Conservation (phyloP, 2,113 vertebrate genomes). For the Ciconia stormi region DNA sequence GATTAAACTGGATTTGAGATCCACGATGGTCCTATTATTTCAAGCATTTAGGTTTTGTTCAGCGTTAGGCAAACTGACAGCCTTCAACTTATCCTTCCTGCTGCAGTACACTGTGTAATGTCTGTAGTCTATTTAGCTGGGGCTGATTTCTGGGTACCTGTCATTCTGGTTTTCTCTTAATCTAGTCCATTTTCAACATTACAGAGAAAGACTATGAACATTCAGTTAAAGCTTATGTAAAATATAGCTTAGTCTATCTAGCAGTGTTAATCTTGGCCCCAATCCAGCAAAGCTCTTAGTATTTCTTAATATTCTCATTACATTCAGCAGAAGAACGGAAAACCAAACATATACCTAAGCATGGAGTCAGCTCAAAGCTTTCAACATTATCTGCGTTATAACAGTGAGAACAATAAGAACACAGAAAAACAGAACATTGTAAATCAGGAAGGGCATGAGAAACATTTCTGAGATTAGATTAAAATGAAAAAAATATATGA, state of each 20-base stretch:
- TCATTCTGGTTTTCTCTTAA: not conserved
- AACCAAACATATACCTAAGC: not conserved
- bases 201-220: not conserved
- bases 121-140: not conserved
- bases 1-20: slow-evolving; percentile 49
- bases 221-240: not conserved
- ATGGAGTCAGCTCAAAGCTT: not conserved
- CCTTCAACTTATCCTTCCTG: not conserved
- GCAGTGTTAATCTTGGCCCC: not conserved
- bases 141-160: not conserved
- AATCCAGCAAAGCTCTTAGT: slow-evolving; percentile 2
- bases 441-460: not conserved
- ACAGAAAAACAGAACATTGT: not conserved
- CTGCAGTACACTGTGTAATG: not conserved
- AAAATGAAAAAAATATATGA: not conserved
- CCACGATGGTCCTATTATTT: not conserved
- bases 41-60: not conserved
- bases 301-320: slow-evolving; percentile 26
- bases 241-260: slow-evolving; percentile 8
- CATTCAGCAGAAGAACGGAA: not conserved
- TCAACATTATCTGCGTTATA: not conserved
- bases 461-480: not conserved
- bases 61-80: slow-evolving; percentile 6
- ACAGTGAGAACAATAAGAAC: not conserved
- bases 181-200: not conserved